Conservation (phyloP, 2,113 vertebrate species). For the Heterocephalus glaber region DNA sequence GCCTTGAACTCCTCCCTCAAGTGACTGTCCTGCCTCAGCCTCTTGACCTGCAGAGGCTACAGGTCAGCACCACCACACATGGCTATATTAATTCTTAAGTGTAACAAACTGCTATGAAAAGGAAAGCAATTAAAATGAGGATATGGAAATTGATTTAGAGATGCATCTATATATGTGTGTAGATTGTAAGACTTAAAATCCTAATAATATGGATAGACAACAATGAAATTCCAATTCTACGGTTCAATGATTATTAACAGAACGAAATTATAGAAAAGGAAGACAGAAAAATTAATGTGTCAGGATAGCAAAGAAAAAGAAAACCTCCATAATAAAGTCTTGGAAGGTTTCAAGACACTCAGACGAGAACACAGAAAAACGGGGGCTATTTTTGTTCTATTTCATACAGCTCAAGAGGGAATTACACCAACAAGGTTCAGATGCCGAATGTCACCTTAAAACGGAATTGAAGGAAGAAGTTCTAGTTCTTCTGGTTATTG, state of each 20-base stretch:
- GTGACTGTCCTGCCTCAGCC: too few relatives aligned
- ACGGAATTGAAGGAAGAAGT: neutral
- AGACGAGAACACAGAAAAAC: neutral
- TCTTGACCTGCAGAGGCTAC: too few relatives aligned
- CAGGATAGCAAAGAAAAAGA: conserved; percentile 55
- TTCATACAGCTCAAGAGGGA: neutral
- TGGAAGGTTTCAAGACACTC: neutral
- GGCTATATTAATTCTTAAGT: neutral
- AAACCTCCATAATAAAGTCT: conserved; percentile 27
- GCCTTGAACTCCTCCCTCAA: neutral
- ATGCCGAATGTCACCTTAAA: neutral
- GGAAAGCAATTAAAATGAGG: neutral
- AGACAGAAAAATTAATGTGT: conserved; percentile 63
- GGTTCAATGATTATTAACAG: conserved; percentile 42
- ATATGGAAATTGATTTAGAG: conserved; percentile 14
- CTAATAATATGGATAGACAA: neutral
- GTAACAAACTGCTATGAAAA: neutral
- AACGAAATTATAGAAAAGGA: conserved; percentile 33
- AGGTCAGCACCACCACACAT: neutral
- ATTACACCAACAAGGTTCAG: neutral
- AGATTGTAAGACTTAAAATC: neutral
- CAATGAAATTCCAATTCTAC: neutral
- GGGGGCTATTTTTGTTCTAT: neutral
- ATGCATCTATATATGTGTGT: neutral
- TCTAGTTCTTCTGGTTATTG: neutral